phyloP scores from a whole-genome alignment of 2,113 vertebrate genomes.

The Rhinogobius similis region DNA sequence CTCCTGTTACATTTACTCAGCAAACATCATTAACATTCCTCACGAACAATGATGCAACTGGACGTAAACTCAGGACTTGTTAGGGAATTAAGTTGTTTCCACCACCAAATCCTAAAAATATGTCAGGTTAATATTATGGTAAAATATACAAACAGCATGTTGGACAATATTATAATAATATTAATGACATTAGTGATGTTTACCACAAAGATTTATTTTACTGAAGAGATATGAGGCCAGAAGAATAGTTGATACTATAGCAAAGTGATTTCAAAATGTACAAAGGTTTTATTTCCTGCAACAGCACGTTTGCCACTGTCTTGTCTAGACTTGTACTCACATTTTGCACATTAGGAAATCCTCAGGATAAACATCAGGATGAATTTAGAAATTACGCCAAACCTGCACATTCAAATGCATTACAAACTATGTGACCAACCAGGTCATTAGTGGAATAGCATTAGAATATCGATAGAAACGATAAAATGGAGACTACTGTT shows the following conservation, averaged over 20 bases:
- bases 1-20: conserved; percentile 6
- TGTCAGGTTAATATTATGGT: not conserved
- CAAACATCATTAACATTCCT: conserved; percentile 10
- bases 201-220: not conserved
- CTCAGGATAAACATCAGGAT: conserved; percentile 9
- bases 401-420: not conserved
- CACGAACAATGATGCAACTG: not conserved
- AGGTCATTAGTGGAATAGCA: not conserved
- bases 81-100: not conserved
- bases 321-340: conserved; percentile 19
- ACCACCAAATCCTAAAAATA: not conserved
- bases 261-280: not conserved
- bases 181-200: not conserved
- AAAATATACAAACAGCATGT: not conserved
- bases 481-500: not conserved
- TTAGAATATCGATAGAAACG: not conserved
- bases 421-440: not conserved
- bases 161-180: too few relatives aligned
- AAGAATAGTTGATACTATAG: not conserved
- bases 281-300: not conserved
- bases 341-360: not conserved
- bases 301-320: conserved; percentile 27
- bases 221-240: not conserved
- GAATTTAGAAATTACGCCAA: conserved; percentile 9
- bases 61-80: not conserved